These are phyloP conservation scores for Watsonalla cultraria DNA, from an alignment of 2,888 invertebrate species.

Conservation along the genomic window DNA sequence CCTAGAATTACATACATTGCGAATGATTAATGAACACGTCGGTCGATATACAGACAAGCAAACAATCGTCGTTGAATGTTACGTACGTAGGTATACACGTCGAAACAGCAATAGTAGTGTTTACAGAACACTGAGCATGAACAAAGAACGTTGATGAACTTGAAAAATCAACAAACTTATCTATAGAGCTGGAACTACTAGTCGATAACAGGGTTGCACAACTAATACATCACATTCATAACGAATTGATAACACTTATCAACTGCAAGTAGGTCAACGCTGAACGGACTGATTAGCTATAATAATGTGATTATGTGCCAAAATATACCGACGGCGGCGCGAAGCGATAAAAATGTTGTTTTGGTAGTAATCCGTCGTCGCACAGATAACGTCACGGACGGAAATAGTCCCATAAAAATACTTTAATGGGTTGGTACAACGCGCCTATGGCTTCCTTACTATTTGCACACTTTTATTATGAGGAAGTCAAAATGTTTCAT, in stretches of 20 bases:
- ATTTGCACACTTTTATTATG: conserved; percentile 5
- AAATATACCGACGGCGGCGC: conserved; percentile 21
- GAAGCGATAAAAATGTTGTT: conserved; percentile 25
- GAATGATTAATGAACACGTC: conserved; percentile 20
- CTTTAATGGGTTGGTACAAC: conserved; percentile 7
- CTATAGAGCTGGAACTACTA: conserved; percentile 33
- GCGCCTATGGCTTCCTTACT: conserved; percentile 29
- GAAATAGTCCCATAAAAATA: conserved; percentile 18
- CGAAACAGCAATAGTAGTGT: conserved; percentile 31
- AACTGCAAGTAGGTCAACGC: conserved; percentile 61
- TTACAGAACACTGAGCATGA: conserved; percentile 36
- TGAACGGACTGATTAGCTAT: conserved; percentile 39
- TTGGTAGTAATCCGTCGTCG: conserved; percentile 28
- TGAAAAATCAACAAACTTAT: conserved; percentile 48
- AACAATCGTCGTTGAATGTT: conserved; percentile 32
- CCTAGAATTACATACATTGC: conserved; percentile 22
- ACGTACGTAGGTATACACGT: conserved; percentile 22
- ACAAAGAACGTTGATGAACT: conserved; percentile 53
- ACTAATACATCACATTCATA: conserved; percentile 53
- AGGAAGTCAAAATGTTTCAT: conserved; percentile 60
- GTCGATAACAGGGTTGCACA: conserved; percentile 58
- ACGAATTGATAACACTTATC: conserved; percentile 59
- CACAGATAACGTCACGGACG: conserved; percentile 25
- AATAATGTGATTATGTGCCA: conserved; percentile 23
- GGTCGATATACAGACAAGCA: conserved; percentile 37